Evolutionary conservation across 2,113 vertebrate species (phyloP), one percentile per base, ranked within the genome.

Genomic region (Pseudopipra pipra): DNA sequence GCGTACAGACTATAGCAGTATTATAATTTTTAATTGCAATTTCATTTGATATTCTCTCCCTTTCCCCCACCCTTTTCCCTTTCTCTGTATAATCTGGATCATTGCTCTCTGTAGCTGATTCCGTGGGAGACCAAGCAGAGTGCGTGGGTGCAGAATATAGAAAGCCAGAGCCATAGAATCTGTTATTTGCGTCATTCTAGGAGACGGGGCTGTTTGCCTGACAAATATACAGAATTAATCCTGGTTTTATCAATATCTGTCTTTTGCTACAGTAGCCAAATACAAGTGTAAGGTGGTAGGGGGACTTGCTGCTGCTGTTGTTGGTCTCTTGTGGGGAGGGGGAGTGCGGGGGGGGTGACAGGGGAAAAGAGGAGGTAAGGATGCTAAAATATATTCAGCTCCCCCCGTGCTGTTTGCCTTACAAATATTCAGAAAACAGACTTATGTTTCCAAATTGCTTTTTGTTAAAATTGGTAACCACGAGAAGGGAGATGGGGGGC

Each of bases 141-240:
- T 98, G 98, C 98, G 98, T 99, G 98, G 98, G 98, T 97, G 98
- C 98, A 98, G 95, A 97, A 98, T 97, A 98, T 97, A 98, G 97
- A 98, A 97, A 98, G 97, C 96, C 97, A 96, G 97, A 98, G 98
- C 98, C 94, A 97, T 97, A 98, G 97, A 97, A 98, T 97, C 97
- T 97, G 96, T 97, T 98, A 98, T 98, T 98, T 98, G 98, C 98
- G 97, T 98, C 98, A 97, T 98, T 98, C 93, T 95, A 97, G 96
- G 96, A 98, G 97, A 97, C 95, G 68, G 97, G 96, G 93, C 97
- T 98, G 97, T 98, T 98, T 98, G 97, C 98, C 98, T 98, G 97
- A 97, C 98, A 98, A 98, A 98, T 98, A 98, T 97, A 97, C 96
- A 97, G 97, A 97, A 98, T 98, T 97, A 97, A 98, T 98, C 97